A percentile compares a stretch with the other conserved stretches of the same genome.
phyloP scores from a whole-genome alignment of 1,140 invertebrate genomes.

The Drosophila yakuba region DNA sequence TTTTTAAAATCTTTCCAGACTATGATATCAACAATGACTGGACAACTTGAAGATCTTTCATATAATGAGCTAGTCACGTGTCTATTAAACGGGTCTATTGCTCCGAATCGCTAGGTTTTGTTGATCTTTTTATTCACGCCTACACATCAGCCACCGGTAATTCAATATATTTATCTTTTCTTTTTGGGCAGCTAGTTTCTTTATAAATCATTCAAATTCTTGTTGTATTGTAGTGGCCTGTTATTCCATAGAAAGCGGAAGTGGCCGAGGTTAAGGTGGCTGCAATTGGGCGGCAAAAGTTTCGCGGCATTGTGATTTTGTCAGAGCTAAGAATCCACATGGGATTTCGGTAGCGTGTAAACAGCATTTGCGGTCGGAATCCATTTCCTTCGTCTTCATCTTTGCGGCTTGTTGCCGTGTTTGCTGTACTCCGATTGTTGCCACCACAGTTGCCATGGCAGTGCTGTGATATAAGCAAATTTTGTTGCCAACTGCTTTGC shows the following conservation, averaged over 20 bases:
- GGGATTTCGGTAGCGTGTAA: constrained; percentile 27
- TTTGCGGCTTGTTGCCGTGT: constrained; percentile 54
- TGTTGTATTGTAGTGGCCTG: constrained; percentile 65
- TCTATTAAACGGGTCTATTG: background rate
- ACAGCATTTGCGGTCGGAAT: constrained; percentile 26
- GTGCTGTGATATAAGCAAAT: constrained; percentile 61
- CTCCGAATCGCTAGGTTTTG: constrained; percentile 16
- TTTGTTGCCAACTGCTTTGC: constrained; percentile 42
- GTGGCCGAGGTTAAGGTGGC: constrained; percentile 33
- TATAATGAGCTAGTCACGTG: background rate
- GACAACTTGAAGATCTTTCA: background rate
- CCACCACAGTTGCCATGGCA: constrained; percentile 4
- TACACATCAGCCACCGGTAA: background rate
- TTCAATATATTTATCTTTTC: background rate
- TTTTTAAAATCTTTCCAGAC: constrained; percentile 4
- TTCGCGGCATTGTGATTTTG: constrained; percentile 58
- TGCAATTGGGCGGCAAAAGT: constrained; percentile 3
- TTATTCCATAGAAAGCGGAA: constrained; percentile 59
- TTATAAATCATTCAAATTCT: constrained; percentile 80
- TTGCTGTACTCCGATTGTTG: constrained; percentile 56
- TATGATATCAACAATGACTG: constrained; percentile 19
- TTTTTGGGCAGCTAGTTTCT: constrained; percentile 11
- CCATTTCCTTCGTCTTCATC: constrained; percentile 26
- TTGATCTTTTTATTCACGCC: constrained; percentile 39
- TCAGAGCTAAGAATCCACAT: constrained; percentile 44